Evolutionary conservation across 2,888 invertebrate species (phyloP).

Genomic region (Apoda limacodes): DNA sequence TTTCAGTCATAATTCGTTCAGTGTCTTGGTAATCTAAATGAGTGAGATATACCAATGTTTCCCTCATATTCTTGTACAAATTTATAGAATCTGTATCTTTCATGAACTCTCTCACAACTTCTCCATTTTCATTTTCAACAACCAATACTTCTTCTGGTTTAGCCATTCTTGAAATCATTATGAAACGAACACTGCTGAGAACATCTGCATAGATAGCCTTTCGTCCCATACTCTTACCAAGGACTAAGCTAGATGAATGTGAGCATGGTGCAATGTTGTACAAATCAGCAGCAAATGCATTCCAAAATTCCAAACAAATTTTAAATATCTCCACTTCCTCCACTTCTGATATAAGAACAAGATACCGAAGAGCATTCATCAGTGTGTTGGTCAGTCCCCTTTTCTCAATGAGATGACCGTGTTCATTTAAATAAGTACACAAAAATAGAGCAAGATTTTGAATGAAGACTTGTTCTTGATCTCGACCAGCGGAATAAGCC

Average conservation of each 20-base stretch:
- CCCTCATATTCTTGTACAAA: conserved; percentile 99
- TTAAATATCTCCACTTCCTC: conserved; percentile 99
- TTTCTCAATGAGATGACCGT: conserved; percentile 89
- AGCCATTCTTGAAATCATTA: conserved; percentile 99
- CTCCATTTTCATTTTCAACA: conserved; percentile 99
- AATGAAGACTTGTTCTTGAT: conserved; percentile 98
- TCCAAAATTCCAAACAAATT: conserved; percentile 99
- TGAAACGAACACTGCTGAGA: conserved; percentile 89
- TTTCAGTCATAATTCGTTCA: conserved; percentile 98
- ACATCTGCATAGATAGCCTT: conserved; percentile 83
- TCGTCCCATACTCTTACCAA: conserved; percentile 65
- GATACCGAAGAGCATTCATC: conserved; percentile 86
- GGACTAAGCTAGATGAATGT: conserved; percentile 46
- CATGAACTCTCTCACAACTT: conserved; percentile 99
- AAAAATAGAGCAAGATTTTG: conserved; percentile 98
- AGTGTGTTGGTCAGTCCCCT: conserved; percentile 81
- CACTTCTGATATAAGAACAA: conserved; percentile 95
- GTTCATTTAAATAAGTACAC: conserved; percentile 96
- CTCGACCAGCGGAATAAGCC: conserved; percentile 93
- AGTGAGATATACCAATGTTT: conserved; percentile 96
- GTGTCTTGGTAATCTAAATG: conserved; percentile 99
- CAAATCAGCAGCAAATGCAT: conserved; percentile 89
- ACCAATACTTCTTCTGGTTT: conserved; percentile 99
- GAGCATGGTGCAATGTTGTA: conserved; percentile 88
- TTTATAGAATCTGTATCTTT: conserved; percentile 99